Base-by-base conservation (phyloP, 2,888 invertebrate genomes). In the Cotesia congregata region DNA sequence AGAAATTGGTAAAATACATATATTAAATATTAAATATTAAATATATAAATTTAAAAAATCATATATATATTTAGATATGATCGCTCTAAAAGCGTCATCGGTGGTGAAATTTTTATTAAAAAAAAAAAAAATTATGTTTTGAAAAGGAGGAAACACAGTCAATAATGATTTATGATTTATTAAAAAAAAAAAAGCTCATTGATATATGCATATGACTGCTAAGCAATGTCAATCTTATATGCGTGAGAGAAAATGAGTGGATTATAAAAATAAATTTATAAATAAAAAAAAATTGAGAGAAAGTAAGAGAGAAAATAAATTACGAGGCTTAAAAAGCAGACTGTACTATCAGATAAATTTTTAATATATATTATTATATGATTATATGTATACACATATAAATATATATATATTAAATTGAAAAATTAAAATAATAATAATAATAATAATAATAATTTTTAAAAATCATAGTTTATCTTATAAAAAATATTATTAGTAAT, bases 311-410 rank as follows among this genome's bases (percentile, higher is more conserved):
- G 82, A 81, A 76, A 68, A 72, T 83, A 82, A 84, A 84, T 84
- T 85, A 88, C 85, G 89, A 88, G 88, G 88, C 88, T 88, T 88
- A 86, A 86, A 67, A 88, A 88, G 88, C 88, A 88, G 88, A 88
- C 88, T 88, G 88, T 88, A 88, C 87, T 88, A 88, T 87, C 83
- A 83, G 85, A 87, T 88, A 87, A 87, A 87, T 86, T 87, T 87
- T 86, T 86, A 87, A 88, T 87, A 88, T 86, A 87, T 86, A 84
- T 73, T 50, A 50, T 50, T 75, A 75, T 83, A 85, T 85, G 85
- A 79, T 30, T 30, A 30, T 81, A 83, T 80, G 82, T 78, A 80
- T 80, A 84, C 80, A 83, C 79, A 83, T 78, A 85, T 81, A 83
- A 82, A 84, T 79, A 82, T 80, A 82, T 82, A 79, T 82, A 62